Evolutionary conservation across 2,888 invertebrate genomes (phyloP).

Genomic region (Theretra japonica): DNA sequence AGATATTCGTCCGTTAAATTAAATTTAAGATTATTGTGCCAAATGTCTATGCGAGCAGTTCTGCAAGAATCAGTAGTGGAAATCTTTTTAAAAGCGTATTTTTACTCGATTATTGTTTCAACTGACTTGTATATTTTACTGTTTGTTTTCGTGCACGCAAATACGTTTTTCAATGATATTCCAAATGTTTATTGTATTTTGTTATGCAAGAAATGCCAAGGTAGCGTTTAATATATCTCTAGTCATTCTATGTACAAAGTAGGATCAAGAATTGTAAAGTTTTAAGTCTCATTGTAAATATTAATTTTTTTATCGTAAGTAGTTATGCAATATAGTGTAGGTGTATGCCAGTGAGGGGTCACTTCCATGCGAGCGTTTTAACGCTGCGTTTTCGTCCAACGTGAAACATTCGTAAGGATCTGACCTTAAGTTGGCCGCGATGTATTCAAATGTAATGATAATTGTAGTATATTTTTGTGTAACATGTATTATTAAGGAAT

Average conservation of each 20-base stretch:
- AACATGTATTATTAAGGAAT: constrained; percentile 56
- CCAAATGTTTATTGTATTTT: constrained; percentile 9
- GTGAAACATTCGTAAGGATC: neutral
- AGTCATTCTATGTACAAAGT: constrained; percentile 82
- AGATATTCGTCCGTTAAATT: constrained; percentile 22
- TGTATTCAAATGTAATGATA: constrained; percentile 64
- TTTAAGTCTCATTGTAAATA: constrained; percentile 56
- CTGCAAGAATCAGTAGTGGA: neutral
- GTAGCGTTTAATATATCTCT: constrained; percentile 56
- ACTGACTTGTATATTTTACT: neutral
- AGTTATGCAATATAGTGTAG: constrained; percentile 53
- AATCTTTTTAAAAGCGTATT: neutral
- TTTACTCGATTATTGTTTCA: neutral
- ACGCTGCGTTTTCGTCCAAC: constrained; percentile 10
- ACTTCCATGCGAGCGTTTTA: constrained; percentile 2
- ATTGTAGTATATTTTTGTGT: constrained; percentile 78
- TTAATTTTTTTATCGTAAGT: constrained; percentile 50
- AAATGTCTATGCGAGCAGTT: constrained; percentile 13
- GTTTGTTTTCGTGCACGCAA: neutral
- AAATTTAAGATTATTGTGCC: constrained; percentile 21
- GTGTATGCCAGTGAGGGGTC: constrained; percentile 1
- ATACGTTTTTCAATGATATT: neutral
- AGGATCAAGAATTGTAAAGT: constrained; percentile 52
- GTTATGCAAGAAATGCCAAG: constrained; percentile 33
- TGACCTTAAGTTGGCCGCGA: constrained; percentile 27